Conservation (phyloP, 2,888 invertebrate genomes). For the Ryuthela nishihirai region DNA sequence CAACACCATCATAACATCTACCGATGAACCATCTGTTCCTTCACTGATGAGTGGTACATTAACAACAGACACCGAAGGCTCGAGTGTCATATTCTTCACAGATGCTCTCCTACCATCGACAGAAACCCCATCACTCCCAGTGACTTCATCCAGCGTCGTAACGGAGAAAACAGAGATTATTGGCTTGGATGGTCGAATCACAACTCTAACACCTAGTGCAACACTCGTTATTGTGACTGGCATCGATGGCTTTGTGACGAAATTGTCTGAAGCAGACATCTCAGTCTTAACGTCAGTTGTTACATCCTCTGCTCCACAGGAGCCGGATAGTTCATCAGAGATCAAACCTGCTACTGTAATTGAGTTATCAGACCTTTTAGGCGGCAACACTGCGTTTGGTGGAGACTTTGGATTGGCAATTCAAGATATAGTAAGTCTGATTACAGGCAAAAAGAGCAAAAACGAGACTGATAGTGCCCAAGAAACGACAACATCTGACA, state of each 20-base stretch:
- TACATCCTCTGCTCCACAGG: conserved; percentile 9
- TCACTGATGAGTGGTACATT: conserved; percentile 9
- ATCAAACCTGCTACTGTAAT: conserved; percentile 43
- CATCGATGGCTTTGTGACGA: conserved; percentile 31
- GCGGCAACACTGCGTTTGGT: conserved; percentile 41
- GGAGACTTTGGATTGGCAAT: conserved; percentile 43
- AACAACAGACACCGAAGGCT: conserved; percentile 26
- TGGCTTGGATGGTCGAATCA: conserved; percentile 27
- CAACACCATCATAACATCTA: too few species aligned
- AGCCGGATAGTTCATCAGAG: conserved; percentile 6
- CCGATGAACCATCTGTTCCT: too few species aligned
- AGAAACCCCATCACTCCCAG: conserved; percentile 2
- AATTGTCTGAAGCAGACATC: conserved; percentile 18
- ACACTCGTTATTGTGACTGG: conserved; percentile 33
- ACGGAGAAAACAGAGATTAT: conserved; percentile 28
- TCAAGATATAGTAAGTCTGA: conserved; percentile 43
- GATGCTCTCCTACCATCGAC: conserved; percentile 12
- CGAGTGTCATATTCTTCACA: conserved; percentile 30
- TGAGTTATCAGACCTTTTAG: conserved; percentile 43
- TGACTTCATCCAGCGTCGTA: conserved; percentile 22
- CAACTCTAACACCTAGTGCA: conserved; percentile 20
- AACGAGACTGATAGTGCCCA: conserved; percentile 9
- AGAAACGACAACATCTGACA: conserved; percentile 5
- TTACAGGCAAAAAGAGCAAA: conserved; percentile 38
- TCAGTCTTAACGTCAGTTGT: conserved; percentile 10